These are phyloP conservation scores for Zosterops lateralis DNA, from an alignment of 2,113 vertebrate genomes.

Conservation along the genomic window DNA sequence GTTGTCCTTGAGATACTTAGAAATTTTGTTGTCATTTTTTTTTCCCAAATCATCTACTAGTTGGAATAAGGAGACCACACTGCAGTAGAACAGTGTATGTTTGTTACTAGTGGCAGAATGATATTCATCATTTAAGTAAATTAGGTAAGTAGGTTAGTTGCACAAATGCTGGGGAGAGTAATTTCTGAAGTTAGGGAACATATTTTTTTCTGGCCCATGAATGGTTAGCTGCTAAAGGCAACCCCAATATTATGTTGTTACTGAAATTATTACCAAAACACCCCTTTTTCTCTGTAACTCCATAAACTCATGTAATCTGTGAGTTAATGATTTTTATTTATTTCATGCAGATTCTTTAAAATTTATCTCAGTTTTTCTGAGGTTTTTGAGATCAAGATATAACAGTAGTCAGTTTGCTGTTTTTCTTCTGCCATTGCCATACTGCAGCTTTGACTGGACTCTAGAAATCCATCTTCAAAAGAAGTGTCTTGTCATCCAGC, in stretches of 20 bases:
- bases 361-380: not conserved
- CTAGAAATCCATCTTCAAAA: not conserved
- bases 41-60: not conserved
- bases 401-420: not conserved
- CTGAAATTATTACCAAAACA: not conserved
- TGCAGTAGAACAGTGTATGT: not conserved
- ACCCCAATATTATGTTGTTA: not conserved
- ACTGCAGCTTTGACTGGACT: not conserved
- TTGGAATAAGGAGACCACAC: not conserved
- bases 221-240: not conserved
- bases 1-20: not conserved
- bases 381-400: not conserved
- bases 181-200: not conserved
- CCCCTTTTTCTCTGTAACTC: not conserved
- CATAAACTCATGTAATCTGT: not conserved
- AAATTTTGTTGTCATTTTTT: not conserved
- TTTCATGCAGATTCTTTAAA: not conserved
- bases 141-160: not conserved
- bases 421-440: not conserved
- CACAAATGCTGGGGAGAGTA: not conserved
- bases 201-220: not conserved
- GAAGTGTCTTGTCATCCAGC: not conserved
- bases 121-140: not conserved
- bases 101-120: not conserved
- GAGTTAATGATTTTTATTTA: not conserved